A percentile compares a stretch with the other conserved stretches of the same genome.
Evolutionary conservation across 2,113 vertebrate genomes (phyloP).

Genomic region (Theropithecus gelada): DNA sequence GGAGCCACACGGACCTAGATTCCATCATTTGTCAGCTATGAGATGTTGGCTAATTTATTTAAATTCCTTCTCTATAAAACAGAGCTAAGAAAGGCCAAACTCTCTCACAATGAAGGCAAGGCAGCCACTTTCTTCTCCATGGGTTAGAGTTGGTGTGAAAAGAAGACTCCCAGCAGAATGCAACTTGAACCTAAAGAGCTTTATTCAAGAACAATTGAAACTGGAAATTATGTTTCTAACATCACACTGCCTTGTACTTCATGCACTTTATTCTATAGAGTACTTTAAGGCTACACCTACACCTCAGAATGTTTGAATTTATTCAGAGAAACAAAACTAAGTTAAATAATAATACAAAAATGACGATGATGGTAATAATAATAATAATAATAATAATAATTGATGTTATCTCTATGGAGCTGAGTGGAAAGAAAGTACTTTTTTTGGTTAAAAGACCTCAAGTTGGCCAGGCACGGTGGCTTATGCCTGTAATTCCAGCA

Average conservation of each 20-base stretch:
- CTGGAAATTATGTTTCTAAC: not conserved
- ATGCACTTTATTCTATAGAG: not conserved
- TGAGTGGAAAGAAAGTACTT: not conserved
- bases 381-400: not conserved
- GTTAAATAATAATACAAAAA: not conserved
- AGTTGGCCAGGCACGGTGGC: no score
- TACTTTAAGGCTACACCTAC: not conserved
- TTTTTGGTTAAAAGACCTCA: constrained; percentile 49
- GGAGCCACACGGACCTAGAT: not conserved
- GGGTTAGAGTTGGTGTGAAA: not conserved
- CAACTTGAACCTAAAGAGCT: not conserved
- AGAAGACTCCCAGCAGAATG: not conserved
- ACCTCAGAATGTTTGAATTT: not conserved
- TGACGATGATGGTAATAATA: not conserved
- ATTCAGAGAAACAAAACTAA: constrained; percentile 8
- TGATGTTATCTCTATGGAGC: not conserved
- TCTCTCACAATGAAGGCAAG: not conserved
- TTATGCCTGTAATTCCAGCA: no score
- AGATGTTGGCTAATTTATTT: constrained; percentile 1
- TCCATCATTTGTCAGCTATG: not conserved
- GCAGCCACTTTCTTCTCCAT: not conserved
- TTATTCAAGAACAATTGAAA: not conserved
- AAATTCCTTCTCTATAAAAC: not conserved
- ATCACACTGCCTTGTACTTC: not conserved
- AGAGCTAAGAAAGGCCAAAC: not conserved